Percentiles rank a stretch among this genome's conserved stretches.
Conservation (phyloP, 2,888 invertebrate genomes). For the Lypha dubia region DNA sequence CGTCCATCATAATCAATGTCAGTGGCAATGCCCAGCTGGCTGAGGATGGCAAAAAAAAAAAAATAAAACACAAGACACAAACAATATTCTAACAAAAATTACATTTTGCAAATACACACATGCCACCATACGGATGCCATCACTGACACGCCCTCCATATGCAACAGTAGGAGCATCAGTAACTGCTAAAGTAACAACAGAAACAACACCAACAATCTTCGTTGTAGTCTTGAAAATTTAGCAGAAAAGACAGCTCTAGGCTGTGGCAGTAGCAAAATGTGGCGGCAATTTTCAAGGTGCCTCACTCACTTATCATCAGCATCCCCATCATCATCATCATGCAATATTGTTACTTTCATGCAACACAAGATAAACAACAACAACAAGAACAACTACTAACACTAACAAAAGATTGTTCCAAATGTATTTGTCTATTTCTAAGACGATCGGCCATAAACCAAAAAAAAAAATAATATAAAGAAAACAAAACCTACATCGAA, state of each 20-base stretch:
- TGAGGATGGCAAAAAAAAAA: constrained; percentile 25
- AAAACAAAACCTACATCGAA: constrained; percentile 33
- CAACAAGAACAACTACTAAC: constrained; percentile 10
- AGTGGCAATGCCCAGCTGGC: constrained; percentile 70
- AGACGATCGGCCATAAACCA: constrained; percentile 46
- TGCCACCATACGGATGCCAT: constrained; percentile 27
- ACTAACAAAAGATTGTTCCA: constrained; percentile 11
- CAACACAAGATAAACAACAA: constrained; percentile 13
- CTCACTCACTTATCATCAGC: constrained; percentile 67
- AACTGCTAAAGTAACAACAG: constrained; percentile 21
- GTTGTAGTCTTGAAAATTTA: constrained; percentile 65
- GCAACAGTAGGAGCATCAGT: constrained; percentile 50
- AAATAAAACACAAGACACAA: constrained; percentile 24
- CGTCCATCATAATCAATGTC: constrained; percentile 76
- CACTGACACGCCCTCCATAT: constrained; percentile 68
- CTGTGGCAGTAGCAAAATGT: constrained; percentile 69
- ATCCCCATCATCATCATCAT: constrained; percentile 42
- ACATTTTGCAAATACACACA: constrained; percentile 34
- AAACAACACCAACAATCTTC: constrained; percentile 14
- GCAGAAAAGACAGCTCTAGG: constrained; percentile 64
- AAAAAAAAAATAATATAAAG: too few species aligned
- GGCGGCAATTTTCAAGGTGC: constrained; percentile 72
- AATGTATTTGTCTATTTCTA: constrained; percentile 64
- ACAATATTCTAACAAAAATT: constrained; percentile 69
- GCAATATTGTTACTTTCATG: constrained; percentile 65